Conservation (phyloP, 2,113 vertebrate species). For the Oryzias melastigma region DNA sequence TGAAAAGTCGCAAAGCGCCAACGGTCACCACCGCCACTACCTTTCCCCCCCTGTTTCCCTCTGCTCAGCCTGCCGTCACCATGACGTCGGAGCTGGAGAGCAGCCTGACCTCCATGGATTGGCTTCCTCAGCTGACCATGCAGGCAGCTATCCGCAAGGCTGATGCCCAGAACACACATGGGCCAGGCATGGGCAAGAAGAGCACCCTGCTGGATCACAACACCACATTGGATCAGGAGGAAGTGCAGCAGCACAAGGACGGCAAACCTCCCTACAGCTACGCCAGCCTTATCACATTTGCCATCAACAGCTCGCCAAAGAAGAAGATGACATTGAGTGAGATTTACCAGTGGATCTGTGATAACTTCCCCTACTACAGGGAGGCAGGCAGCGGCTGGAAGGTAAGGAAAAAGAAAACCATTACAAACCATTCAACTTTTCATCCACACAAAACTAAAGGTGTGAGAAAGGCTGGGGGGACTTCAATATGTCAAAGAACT, state of each 20-base stretch:
- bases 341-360: slow-evolving; percentile 86
- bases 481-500: no score
- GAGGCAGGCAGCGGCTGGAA: slow-evolving; percentile 95
- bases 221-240: slow-evolving; percentile 90
- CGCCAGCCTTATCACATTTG: slow-evolving; percentile 92
- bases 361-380: slow-evolving; percentile 92
- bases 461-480: no score
- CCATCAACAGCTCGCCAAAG: slow-evolving; percentile 93
- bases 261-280: slow-evolving; percentile 93
- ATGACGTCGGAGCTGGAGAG: slow-evolving; percentile 96
- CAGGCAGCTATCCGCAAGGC: slow-evolving; percentile 89
- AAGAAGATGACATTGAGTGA: slow-evolving; percentile 94
- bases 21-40: slow-evolving; percentile 42
- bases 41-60: slow-evolving; percentile 31
- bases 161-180: slow-evolving; percentile 84
- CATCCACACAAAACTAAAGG: no score
- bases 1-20: slow-evolving; percentile 24
- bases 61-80: slow-evolving; percentile 64
- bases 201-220: slow-evolving; percentile 85
- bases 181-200: slow-evolving; percentile 87
- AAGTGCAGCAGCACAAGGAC: slow-evolving; percentile 90
- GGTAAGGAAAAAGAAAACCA: slow-evolving; percentile 70
- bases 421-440: no score
- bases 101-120: slow-evolving; percentile 94
- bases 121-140: slow-evolving; percentile 92